Evolutionary conservation across 2,888 invertebrate genomes (phyloP), one percentile per base, ranked within the genome.

Genomic region (Brachyopa scutellaris): DNA sequence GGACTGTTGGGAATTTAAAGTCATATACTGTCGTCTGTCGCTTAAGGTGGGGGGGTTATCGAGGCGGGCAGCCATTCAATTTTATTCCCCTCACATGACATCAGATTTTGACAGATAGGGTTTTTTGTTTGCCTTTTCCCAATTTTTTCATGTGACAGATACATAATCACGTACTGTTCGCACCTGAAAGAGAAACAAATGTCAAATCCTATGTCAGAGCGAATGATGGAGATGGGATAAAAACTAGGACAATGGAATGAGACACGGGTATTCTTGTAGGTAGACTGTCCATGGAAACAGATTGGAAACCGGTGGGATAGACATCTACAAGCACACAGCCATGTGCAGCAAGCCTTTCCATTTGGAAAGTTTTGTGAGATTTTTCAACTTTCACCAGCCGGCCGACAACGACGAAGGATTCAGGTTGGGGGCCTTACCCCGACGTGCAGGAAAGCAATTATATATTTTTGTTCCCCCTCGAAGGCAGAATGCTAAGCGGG

Each of bases 1-100:
- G 59, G 72, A 72, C 78, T 59, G 19, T 21, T 31, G 79, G 66
- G 79, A 55, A 74, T 73, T 79, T 69, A 49, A 73, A 55, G 67
- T 67, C 66, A 67, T 61, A 67, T 42, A 73, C 61, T 47, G 47
- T 47, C n/a, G 8, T 47, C 11, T 67, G 38, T 38, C 29, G 29
- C 13, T 33, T 21, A 17, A 23, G 11, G 1, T 26, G 21, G 11
- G 13, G 19, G 23, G 4, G 26, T 26, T 26, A 26, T 26, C 26
- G 29, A 47, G 4, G 19, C 8, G 45, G 55, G 61, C 45, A 53
- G 73, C 62, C 62, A 73, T 73, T 64, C 73, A 55, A 62, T 74
- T 67, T 79, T 31, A 61, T 17, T 67, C 42, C 33, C 42, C 51
- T 66, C 66, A 21, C 15, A 45, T 13, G 26, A 26, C 6, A 31